Percentiles rank a stretch among this genome's conserved stretches.
Evolutionary conservation across 1,140 invertebrate species (phyloP).

Genomic region (Drosophila ficusphila): DNA sequence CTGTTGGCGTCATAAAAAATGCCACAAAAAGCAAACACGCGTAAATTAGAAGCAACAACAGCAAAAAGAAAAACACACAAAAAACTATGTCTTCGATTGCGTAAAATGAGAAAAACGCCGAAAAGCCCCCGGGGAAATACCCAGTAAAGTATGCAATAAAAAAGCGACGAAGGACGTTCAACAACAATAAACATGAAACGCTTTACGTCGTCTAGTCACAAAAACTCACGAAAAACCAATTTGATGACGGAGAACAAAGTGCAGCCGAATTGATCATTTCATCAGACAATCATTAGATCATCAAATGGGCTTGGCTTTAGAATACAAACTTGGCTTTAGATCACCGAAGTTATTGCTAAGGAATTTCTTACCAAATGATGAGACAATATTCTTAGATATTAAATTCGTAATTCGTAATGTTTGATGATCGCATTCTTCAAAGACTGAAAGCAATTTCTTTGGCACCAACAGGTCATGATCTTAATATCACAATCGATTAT

Average conservation of each 20-base stretch:
- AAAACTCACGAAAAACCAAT: conserved; percentile 10
- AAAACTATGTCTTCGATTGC: conserved; percentile 47
- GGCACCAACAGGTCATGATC: background rate
- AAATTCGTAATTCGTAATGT: background rate
- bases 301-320: conserved; percentile 14
- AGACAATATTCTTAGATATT: background rate
- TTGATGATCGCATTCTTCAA: background rate
- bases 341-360: conserved; percentile 8
- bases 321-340: conserved; percentile 18
- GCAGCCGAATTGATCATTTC: conserved; percentile 20
- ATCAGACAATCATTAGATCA: conserved; percentile 36
- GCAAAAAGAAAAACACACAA: conserved; percentile 10
- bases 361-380: conserved; percentile 17
- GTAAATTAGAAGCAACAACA: conserved; percentile 59
- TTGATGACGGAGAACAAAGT: conserved; percentile 27
- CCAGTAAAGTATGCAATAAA: conserved; percentile 62
- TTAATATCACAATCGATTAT: background rate
- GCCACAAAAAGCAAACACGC: conserved; percentile 57
- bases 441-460: background rate
- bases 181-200: conserved; percentile 7
- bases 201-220: conserved; percentile 2
- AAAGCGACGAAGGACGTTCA: conserved; percentile 38
- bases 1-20: conserved; percentile 56
- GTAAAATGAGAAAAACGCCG: conserved; percentile 29
- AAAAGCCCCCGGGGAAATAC: background rate